Evolutionary conservation across 2,888 invertebrate genomes (phyloP), one percentile per base, ranked within the genome.

Genomic region (Brachyptera putata): DNA sequence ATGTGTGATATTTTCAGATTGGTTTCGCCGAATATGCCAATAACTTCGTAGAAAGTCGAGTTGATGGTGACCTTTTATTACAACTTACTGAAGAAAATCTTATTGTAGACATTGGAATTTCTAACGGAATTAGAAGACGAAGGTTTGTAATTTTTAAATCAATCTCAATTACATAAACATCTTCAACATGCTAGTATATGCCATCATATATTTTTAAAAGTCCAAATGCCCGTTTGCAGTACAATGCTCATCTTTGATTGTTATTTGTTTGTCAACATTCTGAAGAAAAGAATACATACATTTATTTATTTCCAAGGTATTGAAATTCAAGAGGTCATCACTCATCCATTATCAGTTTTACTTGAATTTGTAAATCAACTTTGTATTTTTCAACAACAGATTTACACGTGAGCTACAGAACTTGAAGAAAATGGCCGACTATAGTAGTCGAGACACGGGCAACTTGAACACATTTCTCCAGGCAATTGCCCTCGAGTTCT

Each of bases 381-480:
- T n/a, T n/a, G n/a, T n/a, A n/a, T n/a, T n/a, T n/a, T n/a, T n/a
- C n/a, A n/a, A 30, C 30, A 30, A 25, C 70, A 86, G 93, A 74
- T 97, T 98, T 78, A 88, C 92, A 58, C 79, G 97, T 69, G 96
- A 97, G 77, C 79, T 98, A 65, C 89, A 90, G 72, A 91, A 89
- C 73, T 78, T 98, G 65, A 97, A 97, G 75, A 90, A 91, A 74
- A 92, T 95, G 86, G 93, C 97, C 13, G 96, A 97, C 74, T 98
- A 97, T 74, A 93, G 93, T 65, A 95, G 95, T 57, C 85, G 91
- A 70, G 97, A 98, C 74, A 84, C 89, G 4, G 89, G 91, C n/a
- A 91, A 91, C 73, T 82, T 98, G 66, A 91, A 93, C 71, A 84
- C 84, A 62, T 92, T 94, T 73, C 78, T 98, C 41, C 87, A 86